Conservation (phyloP, 2,113 vertebrate genomes). For the Dendropsophus ebraccatus region DNA sequence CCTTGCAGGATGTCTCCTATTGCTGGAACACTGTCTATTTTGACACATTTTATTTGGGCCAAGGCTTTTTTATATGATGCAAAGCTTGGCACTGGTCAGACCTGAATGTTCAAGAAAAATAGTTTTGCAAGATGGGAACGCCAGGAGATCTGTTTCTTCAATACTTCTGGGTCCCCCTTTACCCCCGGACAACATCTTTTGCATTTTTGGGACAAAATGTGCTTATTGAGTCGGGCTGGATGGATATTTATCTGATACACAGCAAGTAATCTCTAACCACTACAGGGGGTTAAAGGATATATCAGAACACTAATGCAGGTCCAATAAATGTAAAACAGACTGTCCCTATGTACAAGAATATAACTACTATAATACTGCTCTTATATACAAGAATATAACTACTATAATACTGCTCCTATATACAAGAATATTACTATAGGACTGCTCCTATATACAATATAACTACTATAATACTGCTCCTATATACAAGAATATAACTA, state of each 20-base stretch:
- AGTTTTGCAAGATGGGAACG: constrained; percentile 35
- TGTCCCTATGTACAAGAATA: not conserved
- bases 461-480: constrained; percentile 1
- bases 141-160: constrained; percentile 39
- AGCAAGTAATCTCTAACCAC: not conserved
- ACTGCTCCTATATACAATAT: not conserved
- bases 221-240: not conserved
- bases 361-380: constrained; percentile 5
- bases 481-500: constrained; percentile 4
- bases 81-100: constrained; percentile 31
- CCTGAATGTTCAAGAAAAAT: constrained; percentile 44
- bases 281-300: not conserved
- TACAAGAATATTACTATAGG: constrained; percentile 11
- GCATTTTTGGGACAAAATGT: constrained; percentile 22
- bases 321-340: no score
- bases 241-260: not conserved
- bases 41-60: constrained; percentile 50
- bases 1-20: constrained; percentile 54
- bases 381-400: constrained; percentile 13
- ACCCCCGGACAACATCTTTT: not conserved
- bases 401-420: constrained; percentile 6
- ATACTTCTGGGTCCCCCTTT: not conserved
- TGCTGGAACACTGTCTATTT: constrained; percentile 55
- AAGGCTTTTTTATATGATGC: constrained; percentile 52
- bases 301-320: not conserved